Evolutionary conservation across 2,113 vertebrate genomes (phyloP).

Genomic region (Etheostoma cragini): DNA sequence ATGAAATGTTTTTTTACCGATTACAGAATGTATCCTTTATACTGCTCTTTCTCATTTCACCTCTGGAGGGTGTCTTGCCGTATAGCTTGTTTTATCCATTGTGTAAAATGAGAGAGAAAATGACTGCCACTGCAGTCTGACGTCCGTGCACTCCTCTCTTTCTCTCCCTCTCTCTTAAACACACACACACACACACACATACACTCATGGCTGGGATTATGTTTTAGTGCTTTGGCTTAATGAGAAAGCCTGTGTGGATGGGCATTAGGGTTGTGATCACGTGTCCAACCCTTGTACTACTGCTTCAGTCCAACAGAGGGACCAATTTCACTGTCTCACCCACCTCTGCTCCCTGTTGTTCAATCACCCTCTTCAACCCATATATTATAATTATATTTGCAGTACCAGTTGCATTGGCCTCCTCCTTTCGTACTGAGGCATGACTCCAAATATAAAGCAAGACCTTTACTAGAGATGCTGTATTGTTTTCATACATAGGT

Average conservation of each 20-base stretch:
- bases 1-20: not conserved
- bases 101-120: constrained; percentile 34
- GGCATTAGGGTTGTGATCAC: constrained; percentile 45
- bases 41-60: constrained; percentile 25
- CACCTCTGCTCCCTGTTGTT: constrained; percentile 27
- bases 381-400: constrained; percentile 13
- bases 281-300: constrained; percentile 71
- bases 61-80: constrained; percentile 38
- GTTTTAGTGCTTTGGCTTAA: constrained; percentile 66
- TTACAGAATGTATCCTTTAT: not conserved
- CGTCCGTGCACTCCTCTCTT: constrained; percentile 16
- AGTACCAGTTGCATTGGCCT: not conserved
- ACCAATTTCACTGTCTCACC: constrained; percentile 69
- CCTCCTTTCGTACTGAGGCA: not conserved
- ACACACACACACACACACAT: constrained; percentile 33
- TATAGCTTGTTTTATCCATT: constrained; percentile 6
- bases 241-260: constrained; percentile 51
- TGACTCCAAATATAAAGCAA: not conserved
- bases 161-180: not conserved
- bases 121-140: constrained; percentile 38
- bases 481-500: constrained; percentile 2
- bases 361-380: constrained; percentile 3
- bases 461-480: not conserved
- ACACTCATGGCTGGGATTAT: constrained; percentile 64
- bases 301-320: constrained; percentile 78